A percentile compares a stretch with the other conserved stretches of the same genome.
Conservation (phyloP, 2,888 invertebrate genomes). For the Dorcus hopei region DNA sequence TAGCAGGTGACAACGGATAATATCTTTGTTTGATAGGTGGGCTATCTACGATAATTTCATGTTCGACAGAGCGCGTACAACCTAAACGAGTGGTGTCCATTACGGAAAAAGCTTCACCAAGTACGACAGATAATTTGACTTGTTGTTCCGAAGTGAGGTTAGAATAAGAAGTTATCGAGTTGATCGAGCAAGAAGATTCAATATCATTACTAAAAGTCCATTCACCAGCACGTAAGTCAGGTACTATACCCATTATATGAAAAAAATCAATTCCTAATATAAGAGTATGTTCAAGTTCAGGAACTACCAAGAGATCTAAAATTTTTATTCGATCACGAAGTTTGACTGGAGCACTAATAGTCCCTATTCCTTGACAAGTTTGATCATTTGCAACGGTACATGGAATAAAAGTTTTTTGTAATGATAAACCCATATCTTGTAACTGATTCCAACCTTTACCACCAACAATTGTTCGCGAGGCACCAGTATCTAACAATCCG, state of each 20-base stretch:
- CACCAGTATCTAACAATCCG: constrained; percentile 13
- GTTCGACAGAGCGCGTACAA: constrained; percentile 11
- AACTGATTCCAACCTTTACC: too few relatives aligned
- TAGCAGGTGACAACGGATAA: constrained; percentile 28
- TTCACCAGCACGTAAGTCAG: constrained; percentile 7
- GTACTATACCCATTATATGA: constrained; percentile 12
- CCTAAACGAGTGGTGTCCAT: constrained; percentile 1
- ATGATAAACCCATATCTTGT: too few relatives aligned
- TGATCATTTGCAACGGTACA: constrained; percentile 19
- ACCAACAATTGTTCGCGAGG: neutral
- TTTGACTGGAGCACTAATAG: constrained; percentile 4
- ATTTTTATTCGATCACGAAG: constrained; percentile 9
- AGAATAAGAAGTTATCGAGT: neutral
- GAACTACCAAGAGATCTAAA: constrained; percentile 18
- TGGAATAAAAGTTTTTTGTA: too few relatives aligned
- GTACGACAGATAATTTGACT: neutral
- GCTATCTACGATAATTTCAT: constrained; percentile 1
- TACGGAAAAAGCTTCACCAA: neutral
- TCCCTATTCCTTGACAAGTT: constrained; percentile 5
- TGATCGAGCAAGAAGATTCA: neutral
- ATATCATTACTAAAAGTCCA: constrained; percentile 6
- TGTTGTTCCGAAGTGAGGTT: neutral
- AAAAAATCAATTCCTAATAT: constrained; percentile 20
- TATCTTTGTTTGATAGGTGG: constrained; percentile 27
- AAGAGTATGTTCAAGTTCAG: constrained; percentile 11